These are phyloP conservation scores for Cisticola juncidis DNA, from an alignment of 2,113 vertebrate species.

Conservation along the genomic window DNA sequence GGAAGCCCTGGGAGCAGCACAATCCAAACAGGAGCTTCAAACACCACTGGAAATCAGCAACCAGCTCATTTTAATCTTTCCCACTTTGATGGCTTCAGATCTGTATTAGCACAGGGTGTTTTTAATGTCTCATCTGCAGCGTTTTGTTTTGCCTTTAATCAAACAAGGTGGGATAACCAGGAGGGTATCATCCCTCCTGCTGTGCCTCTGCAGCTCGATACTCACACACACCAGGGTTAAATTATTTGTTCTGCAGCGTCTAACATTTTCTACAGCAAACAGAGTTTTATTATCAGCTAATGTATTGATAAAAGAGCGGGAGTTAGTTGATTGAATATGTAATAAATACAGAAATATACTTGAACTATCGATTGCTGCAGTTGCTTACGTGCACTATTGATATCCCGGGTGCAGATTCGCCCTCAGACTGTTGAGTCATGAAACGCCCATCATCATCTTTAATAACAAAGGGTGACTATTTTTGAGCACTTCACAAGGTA, in stretches of 20 bases:
- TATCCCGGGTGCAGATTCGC: not conserved
- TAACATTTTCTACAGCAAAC: slow-evolving; percentile 1
- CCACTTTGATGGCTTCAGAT: not conserved
- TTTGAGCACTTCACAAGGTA: slow-evolving; percentile 4
- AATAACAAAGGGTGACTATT: slow-evolving; percentile 10
- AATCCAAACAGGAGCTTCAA: not conserved
- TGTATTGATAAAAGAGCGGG: not conserved
- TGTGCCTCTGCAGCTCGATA: not conserved
- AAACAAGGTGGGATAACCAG: not conserved
- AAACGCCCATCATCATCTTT: not conserved
- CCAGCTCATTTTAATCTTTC: not conserved
- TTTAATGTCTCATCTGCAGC: not conserved
- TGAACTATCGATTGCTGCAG: not conserved
- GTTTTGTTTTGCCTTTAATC: slow-evolving; percentile 10
- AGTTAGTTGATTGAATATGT: not conserved
- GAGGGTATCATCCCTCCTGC: not conserved
- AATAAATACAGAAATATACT: slow-evolving; percentile 6
- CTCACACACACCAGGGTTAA: not conserved
- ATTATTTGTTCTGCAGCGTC: not conserved
- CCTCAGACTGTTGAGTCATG: not conserved
- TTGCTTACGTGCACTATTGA: not conserved
- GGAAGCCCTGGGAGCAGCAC: not conserved
- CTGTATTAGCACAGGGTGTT: not conserved
- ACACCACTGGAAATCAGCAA: not conserved
- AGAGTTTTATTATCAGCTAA: slow-evolving; percentile 28